Conservation (phyloP, 2,797 vertebrate species). For the Sparidentex hasta region DNA sequence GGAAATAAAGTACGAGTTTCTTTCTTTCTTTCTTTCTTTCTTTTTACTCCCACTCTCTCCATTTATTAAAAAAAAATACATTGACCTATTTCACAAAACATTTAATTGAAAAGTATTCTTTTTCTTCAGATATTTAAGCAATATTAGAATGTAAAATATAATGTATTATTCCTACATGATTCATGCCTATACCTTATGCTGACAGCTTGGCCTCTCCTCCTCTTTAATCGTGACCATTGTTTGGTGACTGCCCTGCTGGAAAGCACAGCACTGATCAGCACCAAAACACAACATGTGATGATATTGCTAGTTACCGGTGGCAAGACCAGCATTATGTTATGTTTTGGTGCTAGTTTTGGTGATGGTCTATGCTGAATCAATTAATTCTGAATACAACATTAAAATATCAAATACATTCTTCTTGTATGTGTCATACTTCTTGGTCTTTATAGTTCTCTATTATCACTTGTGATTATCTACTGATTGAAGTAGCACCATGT, state of each 20-base stretch:
- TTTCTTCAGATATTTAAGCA: neutral
- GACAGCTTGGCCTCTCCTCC: neutral
- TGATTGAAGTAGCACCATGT: neutral
- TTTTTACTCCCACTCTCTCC: neutral
- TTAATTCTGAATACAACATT: neutral
- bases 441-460: neutral
- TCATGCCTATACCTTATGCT: neutral
- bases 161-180: neutral
- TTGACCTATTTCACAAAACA: too few species aligned
- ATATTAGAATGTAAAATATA: too few species aligned
- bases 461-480: neutral
- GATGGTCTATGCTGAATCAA: too few species aligned
- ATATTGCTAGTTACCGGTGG: too few species aligned
- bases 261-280: too few species aligned
- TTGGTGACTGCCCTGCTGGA: neutral
- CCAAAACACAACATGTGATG: too few species aligned
- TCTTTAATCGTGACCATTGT: neutral
- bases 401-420: neutral
- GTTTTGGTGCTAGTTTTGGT: too few species aligned
- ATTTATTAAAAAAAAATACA: too few species aligned
- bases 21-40: neutral
- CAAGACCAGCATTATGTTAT: too few species aligned
- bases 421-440: neutral
- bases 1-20: conserved; percentile 51
- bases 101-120: too few species aligned